Conservation (phyloP, 2,888 invertebrate species). For the Trimorus sp. region DNA sequence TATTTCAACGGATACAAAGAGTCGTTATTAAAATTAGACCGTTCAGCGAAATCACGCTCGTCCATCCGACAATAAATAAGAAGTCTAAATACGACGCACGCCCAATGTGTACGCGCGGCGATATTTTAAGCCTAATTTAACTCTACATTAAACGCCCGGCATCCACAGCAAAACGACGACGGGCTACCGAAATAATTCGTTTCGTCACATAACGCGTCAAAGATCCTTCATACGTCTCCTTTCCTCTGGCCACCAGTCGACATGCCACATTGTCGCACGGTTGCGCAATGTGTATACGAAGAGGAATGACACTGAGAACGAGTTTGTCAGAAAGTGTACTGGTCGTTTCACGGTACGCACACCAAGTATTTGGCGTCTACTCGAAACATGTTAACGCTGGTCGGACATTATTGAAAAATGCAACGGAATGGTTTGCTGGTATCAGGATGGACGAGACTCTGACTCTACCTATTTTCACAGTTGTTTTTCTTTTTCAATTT, state of each 20-base stretch:
- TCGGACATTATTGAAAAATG: too few relatives aligned
- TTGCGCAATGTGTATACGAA: too few relatives aligned
- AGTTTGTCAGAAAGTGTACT: too few relatives aligned
- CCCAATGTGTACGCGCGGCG: conserved; percentile 3
- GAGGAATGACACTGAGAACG: too few relatives aligned
- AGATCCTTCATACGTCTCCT: conserved; percentile 1
- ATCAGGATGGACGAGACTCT: too few relatives aligned
- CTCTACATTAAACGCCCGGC: conserved; percentile 38
- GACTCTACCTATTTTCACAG: too few relatives aligned
- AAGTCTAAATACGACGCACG: conserved; percentile 34
- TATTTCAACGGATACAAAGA: conserved; percentile 26
- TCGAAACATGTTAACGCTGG: too few relatives aligned
- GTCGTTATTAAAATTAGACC: conserved; percentile 54
- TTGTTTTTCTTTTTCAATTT: too few relatives aligned
- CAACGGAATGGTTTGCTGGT: too few relatives aligned
- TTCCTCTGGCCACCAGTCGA: background rate
- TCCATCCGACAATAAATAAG: conserved; percentile 43
- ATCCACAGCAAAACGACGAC: background rate
- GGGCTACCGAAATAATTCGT: conserved; percentile 15
- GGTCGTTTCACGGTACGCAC: too few relatives aligned
- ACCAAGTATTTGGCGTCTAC: too few relatives aligned
- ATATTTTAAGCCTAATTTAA: conserved; percentile 50
- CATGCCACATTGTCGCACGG: too few relatives aligned
- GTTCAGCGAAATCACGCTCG: conserved; percentile 45
- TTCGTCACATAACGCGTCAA: conserved; percentile 3